Evolutionary conservation across 2,113 vertebrate genomes (phyloP).

Genomic region (Tylochromis polylepis): DNA sequence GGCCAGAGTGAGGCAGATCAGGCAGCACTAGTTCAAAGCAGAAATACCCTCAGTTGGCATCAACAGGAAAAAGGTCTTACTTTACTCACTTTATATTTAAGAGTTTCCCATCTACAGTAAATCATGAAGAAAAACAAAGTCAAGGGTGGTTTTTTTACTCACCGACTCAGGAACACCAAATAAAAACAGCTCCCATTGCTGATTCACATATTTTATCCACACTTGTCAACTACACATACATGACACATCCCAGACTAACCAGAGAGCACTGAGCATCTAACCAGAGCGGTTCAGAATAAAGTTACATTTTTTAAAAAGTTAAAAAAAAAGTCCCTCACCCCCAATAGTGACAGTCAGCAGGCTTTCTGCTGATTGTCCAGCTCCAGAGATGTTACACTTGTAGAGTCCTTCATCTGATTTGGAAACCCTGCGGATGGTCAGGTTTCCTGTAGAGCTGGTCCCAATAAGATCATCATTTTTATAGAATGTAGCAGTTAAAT

Average conservation of each 20-base stretch:
- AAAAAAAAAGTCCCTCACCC: fast-evolving
- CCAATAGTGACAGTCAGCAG: fast-evolving
- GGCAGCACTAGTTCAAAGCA: fast-evolving
- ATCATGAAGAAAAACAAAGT: background rate
- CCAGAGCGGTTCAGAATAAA: background rate
- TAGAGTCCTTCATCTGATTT: no score
- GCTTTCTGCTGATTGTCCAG: no score
- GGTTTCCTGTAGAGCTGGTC: no score
- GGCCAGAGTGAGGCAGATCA: background rate
- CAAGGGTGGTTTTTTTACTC: fast-evolving
- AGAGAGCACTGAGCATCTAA: no score
- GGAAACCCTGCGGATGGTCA: no score
- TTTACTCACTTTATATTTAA: fast-evolving
- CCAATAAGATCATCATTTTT: background rate
- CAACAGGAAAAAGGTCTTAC: fast-evolving
- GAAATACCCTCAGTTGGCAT: fast-evolving
- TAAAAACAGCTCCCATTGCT: background rate
- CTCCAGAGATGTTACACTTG: no score
- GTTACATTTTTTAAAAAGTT: fast-evolving
- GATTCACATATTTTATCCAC: fast-evolving
- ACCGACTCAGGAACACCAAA: fast-evolving
- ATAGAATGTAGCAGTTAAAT: background rate
- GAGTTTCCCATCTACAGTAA: fast-evolving
- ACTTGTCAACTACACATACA: background rate
- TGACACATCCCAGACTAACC: fast-evolving